Base-by-base conservation (phyloP, 1,140 invertebrate genomes). In the Samia ricini region DNA sequence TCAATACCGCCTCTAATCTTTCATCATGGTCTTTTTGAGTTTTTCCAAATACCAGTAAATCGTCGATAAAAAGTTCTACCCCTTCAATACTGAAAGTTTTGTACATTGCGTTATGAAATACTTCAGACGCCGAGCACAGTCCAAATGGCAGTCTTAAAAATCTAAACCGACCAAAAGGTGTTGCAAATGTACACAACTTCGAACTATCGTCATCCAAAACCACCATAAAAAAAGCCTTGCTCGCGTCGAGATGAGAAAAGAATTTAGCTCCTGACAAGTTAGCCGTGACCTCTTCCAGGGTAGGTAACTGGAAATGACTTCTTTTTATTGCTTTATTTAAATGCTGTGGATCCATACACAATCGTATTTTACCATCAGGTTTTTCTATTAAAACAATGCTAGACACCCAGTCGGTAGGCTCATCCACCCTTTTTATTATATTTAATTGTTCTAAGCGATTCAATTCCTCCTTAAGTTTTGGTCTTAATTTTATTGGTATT, bases 21-120 rank as follows among this genome's bases (percentile, higher is more conserved):
- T 52, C 1, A 63, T 81, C 71, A 57, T 81, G 81, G 48, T 78
- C 70, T 42, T 60, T 23, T 29, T 56, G 60, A 21, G 58, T 70
- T 61, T 50, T 67, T 10, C 76, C 82, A 65, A 66, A 79, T 10
- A 81, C 58, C 4, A 89, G 67, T 22, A 89, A 69, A 60, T 89
- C 87, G 60, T 90, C 83, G 20, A 85, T 73, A 51, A 68, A 74
- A 24, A 52, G 62, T 18, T 68, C 60, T n/a, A 69, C 60, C 7
- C 69, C 68, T 15, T 68, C 66, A 21, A 42, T 42, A 42, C 33
- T 15, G 66, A 36, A 56, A 12, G 42, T 56, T 62, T 60, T 15
- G 50, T 8, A 12, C 57, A 55, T 64, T 42, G 49, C 50, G 20
- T 49, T 42, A 20, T 67, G 59, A 67, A 67, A 71, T 4, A 63